phyloP scores from a whole-genome alignment of 2,113 vertebrate species.

The Antennarius striatus region DNA sequence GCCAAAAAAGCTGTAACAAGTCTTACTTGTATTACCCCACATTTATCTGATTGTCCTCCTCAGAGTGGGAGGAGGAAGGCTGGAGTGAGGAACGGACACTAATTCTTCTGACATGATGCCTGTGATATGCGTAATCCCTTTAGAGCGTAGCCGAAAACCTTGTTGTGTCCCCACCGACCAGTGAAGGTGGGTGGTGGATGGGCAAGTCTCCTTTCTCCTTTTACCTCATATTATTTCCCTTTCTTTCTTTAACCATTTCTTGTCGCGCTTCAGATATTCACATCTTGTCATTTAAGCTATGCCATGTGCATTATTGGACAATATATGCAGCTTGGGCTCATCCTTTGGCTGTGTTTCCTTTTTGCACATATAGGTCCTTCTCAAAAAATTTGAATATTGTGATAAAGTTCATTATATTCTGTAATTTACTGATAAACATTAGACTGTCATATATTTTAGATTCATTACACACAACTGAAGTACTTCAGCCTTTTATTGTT shows the following conservation, averaged over 20 bases:
- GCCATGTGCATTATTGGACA: slow-evolving; percentile 18
- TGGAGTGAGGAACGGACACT: slow-evolving; percentile 49
- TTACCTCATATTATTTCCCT: slow-evolving; percentile 3
- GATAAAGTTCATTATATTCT: too few species aligned
- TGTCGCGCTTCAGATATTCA: background rate
- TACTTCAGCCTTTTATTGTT: too few species aligned
- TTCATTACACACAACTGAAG: too few species aligned
- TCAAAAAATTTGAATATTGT: too few species aligned
- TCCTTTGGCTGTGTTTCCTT: slow-evolving; percentile 9
- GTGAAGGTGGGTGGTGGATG: background rate
- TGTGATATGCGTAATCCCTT: slow-evolving; percentile 68
- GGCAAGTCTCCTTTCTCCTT: slow-evolving; percentile 1
- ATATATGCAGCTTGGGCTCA: slow-evolving; percentile 3
- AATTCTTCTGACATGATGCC: slow-evolving; percentile 64
- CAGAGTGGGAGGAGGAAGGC: slow-evolving; percentile 36
- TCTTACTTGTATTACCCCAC: background rate
- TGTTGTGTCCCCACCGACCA: slow-evolving; percentile 51
- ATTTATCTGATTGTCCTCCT: slow-evolving; percentile 51
- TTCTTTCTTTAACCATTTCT: background rate
- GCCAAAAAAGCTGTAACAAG: slow-evolving; percentile 21
- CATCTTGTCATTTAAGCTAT: slow-evolving; percentile 5
- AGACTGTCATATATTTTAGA: too few species aligned
- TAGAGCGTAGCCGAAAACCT: slow-evolving; percentile 51
- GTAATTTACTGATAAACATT: too few species aligned
- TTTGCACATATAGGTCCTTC: slow-evolving; percentile 6